These are phyloP conservation scores for Epiblema foenella DNA, from an alignment of 2,888 invertebrate species.

Conservation along the genomic window DNA sequence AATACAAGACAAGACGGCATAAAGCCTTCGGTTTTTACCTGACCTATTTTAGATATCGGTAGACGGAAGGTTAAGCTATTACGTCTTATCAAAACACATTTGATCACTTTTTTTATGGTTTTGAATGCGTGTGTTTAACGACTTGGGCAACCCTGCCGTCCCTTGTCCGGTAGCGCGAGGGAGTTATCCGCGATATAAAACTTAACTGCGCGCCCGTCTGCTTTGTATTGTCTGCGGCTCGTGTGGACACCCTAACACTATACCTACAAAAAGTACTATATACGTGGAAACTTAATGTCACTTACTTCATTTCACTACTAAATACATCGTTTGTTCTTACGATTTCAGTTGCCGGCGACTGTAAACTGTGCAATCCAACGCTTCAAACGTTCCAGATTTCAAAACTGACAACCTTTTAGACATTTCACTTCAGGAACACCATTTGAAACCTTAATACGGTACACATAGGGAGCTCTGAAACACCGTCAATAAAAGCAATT, in stretches of 20 bases:
- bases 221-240: conserved; percentile 29
- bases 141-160: conserved; percentile 20
- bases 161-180: conserved; percentile 2
- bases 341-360: conserved; percentile 11
- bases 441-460: conserved; percentile 1
- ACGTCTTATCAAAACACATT: too few relatives aligned
- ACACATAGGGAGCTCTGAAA: background rate
- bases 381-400: background rate
- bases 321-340: conserved; percentile 1
- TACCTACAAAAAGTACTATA: background rate
- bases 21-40: too few relatives aligned
- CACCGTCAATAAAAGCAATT: background rate
- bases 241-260: conserved; percentile 11
- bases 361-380: background rate
- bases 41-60: too few relatives aligned
- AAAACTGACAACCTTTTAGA: background rate
- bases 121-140: conserved; percentile 10
- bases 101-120: background rate
- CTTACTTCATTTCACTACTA: background rate
- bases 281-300: too few relatives aligned
- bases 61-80: too few relatives aligned
- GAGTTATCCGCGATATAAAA: conserved; percentile 34
- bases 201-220: conserved; percentile 30
- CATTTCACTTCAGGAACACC: background rate
- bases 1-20: too few relatives aligned